phyloP scores from a whole-genome alignment of 2,113 vertebrate species.

The Seriola quinqueradiata region DNA sequence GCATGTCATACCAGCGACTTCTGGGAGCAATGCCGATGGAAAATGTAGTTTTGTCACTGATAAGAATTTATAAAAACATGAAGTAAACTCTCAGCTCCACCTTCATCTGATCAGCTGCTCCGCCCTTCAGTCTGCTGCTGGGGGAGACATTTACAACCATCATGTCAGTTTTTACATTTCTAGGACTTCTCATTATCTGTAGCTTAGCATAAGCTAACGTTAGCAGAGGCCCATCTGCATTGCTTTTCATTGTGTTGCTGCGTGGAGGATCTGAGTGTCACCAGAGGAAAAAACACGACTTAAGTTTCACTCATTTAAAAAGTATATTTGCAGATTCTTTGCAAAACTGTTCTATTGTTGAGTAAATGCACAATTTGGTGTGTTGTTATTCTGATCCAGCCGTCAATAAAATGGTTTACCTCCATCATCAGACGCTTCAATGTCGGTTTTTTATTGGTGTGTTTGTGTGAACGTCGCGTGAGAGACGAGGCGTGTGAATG shows the following conservation, averaged over 20 bases:
- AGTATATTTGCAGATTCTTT: slow-evolving; percentile 85
- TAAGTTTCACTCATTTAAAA: slow-evolving; percentile 74
- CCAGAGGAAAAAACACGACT: slow-evolving; percentile 34
- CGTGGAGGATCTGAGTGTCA: slow-evolving; percentile 53
- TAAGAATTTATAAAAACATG: not conserved
- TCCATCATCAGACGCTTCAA: slow-evolving; percentile 38
- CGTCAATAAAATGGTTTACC: slow-evolving; percentile 81
- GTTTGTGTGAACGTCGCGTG: too few species aligned
- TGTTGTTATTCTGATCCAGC: slow-evolving; percentile 81
- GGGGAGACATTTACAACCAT: not conserved
- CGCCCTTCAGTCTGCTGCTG: too few species aligned
- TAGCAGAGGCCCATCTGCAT: slow-evolving; percentile 18
- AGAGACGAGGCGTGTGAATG: too few species aligned
- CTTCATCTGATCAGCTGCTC: not conserved
- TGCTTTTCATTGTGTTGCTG: slow-evolving; percentile 36
- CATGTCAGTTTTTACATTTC: not conserved
- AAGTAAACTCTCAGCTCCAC: not conserved
- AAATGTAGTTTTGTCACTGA: not conserved
- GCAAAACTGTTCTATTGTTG: slow-evolving; percentile 83
- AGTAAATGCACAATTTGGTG: slow-evolving; percentile 88
- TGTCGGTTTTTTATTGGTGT: not conserved
- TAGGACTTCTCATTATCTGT: not conserved
- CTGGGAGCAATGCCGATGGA: slow-evolving; percentile 42
- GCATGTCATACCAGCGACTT: slow-evolving; percentile 16
- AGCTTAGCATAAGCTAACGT: not conserved